Conservation (phyloP, 2,888 invertebrate species). For the Synanthedon tipuliformis region DNA sequence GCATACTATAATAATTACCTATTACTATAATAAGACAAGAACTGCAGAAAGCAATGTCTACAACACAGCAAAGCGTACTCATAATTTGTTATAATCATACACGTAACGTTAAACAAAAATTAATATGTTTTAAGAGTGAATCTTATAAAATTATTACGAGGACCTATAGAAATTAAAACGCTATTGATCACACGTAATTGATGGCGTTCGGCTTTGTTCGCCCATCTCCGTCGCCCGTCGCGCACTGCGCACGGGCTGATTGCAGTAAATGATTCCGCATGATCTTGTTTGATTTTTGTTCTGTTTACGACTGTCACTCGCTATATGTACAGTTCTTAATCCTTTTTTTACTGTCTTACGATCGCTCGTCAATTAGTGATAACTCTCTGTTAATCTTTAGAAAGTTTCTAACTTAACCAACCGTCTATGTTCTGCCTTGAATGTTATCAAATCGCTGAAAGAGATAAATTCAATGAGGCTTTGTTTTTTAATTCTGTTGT, state of each 20-base stretch:
- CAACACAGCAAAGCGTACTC: too few relatives aligned
- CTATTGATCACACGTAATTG: constrained; percentile 13
- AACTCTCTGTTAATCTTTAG: neutral
- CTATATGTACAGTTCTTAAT: constrained; percentile 31
- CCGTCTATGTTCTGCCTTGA: neutral
- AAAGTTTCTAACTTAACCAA: neutral
- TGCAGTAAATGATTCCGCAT: constrained; percentile 64
- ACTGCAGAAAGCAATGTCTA: too few relatives aligned
- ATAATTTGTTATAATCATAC: too few relatives aligned
- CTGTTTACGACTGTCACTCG: constrained; percentile 41
- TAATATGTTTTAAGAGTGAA: too few relatives aligned
- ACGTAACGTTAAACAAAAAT: too few relatives aligned
- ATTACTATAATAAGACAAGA: too few relatives aligned
- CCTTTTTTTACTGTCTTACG: constrained; percentile 14
- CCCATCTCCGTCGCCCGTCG: constrained; percentile 23
- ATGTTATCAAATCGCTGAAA: neutral
- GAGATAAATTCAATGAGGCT: neutral
- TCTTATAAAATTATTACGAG: too few relatives aligned
- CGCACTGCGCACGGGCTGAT: constrained; percentile 28
- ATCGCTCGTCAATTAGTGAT: constrained; percentile 48
- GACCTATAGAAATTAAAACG: constrained; percentile 6
- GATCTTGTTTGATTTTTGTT: constrained; percentile 59
- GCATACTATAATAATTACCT: too few relatives aligned
- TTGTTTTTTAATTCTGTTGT: neutral
- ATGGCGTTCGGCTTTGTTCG: constrained; percentile 34